Evolutionary conservation across 2,113 vertebrate genomes (phyloP).

Genomic region (Callopanchax toddi): DNA sequence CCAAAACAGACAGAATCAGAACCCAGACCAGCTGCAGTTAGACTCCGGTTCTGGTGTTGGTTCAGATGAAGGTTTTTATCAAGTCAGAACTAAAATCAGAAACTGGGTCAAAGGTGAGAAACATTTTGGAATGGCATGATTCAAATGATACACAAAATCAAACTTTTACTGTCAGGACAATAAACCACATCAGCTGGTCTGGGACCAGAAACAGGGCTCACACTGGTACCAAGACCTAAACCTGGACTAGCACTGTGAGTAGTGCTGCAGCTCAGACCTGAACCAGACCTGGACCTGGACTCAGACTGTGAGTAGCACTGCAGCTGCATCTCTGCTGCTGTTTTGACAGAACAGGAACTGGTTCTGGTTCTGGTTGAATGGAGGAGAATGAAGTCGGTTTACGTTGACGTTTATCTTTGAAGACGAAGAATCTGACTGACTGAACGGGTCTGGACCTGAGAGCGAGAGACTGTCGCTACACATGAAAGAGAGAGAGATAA

Average conservation of each 20-base stretch:
- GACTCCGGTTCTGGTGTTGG: neutral
- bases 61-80: neutral
- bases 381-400: slow-evolving; percentile 65
- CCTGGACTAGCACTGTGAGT: neutral
- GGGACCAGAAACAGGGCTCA: too few species aligned
- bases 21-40: neutral
- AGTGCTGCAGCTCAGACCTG: neutral
- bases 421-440: slow-evolving; percentile 46
- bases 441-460: slow-evolving; percentile 54
- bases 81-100: neutral
- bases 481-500: slow-evolving; percentile 20
- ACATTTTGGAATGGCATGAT: neutral
- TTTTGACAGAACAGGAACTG: slow-evolving; percentile 67
- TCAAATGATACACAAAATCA: too few species aligned
- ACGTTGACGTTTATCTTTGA: slow-evolving; percentile 67
- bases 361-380: slow-evolving; percentile 62
- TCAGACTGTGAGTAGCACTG: neutral
- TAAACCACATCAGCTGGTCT: too few species aligned
- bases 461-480: slow-evolving; percentile 2
- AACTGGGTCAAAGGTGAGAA: too few species aligned
- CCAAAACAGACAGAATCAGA: neutral
- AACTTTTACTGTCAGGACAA: too few species aligned
- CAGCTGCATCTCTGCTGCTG: slow-evolving; percentile 31
- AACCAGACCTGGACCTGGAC: neutral
- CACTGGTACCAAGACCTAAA: neutral